These are phyloP conservation scores for Clostera curtula DNA, from an alignment of 2,888 invertebrate species.

Conservation along the genomic window DNA sequence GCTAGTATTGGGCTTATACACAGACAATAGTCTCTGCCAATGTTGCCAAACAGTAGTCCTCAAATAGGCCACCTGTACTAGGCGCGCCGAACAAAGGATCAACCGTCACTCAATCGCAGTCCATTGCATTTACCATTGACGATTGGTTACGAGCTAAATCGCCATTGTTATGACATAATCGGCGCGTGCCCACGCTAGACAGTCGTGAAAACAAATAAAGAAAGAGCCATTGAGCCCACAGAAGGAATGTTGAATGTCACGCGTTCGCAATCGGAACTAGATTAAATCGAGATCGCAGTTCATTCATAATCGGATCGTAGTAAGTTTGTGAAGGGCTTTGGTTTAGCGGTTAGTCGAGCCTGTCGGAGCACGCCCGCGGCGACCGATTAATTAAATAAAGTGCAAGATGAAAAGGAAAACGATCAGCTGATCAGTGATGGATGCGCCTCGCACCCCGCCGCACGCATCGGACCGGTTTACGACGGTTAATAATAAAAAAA, in stretches of 20 bases:
- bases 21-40: no score
- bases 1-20: no score
- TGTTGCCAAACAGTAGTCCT: constrained; percentile 31
- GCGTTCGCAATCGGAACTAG: constrained; percentile 28
- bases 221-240: constrained; percentile 27
- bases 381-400: constrained; percentile 61
- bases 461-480: constrained; percentile 52
- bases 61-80: constrained; percentile 46
- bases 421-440: constrained; percentile 68
- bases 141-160: constrained; percentile 45
- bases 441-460: constrained; percentile 41
- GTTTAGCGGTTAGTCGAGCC: constrained; percentile 33
- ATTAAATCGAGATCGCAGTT: constrained; percentile 38
- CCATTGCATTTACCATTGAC: constrained; percentile 49
- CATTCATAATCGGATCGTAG: constrained; percentile 54
- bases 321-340: constrained; percentile 36
- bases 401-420: constrained; percentile 65
- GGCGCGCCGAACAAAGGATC: constrained; percentile 44
- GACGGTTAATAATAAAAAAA: constrained; percentile 42
- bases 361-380: constrained; percentile 39
- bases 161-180: constrained; percentile 54
- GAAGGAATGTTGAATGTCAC: constrained; percentile 25
- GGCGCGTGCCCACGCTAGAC: constrained; percentile 40
- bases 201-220: constrained; percentile 39
- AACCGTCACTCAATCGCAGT: constrained; percentile 39